phyloP scores from a whole-genome alignment of 2,888 invertebrate genomes.

The Microchrysa polita region DNA sequence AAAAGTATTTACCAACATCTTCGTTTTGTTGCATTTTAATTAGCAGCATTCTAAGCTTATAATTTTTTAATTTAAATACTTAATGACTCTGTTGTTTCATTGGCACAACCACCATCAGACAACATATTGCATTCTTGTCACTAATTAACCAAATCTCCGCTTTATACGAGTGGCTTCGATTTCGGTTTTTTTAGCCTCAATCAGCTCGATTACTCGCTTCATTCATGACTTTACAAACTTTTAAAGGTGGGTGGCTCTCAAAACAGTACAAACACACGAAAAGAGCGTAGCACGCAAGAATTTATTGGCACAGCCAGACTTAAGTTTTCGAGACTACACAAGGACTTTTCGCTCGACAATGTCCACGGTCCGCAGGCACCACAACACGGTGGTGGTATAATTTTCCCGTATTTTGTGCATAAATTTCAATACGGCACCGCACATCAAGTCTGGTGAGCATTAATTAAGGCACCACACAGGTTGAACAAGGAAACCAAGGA shows the following conservation, averaged over 20 bases:
- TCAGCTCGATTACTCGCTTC: not conserved
- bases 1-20: not conserved
- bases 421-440: constrained; percentile 44
- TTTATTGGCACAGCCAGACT: not conserved
- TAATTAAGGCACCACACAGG: constrained; percentile 50
- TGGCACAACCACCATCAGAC: not conserved
- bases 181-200: not conserved
- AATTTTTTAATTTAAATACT: constrained; percentile 50
- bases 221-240: constrained; percentile 14
- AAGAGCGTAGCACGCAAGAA: not conserved
- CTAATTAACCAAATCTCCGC: constrained; percentile 27
- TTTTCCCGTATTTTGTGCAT: constrained; percentile 42
- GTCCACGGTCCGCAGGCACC: not conserved
- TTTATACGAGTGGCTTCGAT: constrained; percentile 2
- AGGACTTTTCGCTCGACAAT: constrained; percentile 11
- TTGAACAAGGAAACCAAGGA: constrained; percentile 29
- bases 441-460: constrained; percentile 41
- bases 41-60: constrained; percentile 14
- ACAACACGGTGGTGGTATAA: constrained; percentile 21
- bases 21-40: not conserved
- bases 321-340: constrained; percentile 14
- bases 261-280: not conserved
- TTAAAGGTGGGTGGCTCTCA: constrained; percentile 34
- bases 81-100: constrained; percentile 30
- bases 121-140: constrained; percentile 7